Base-by-base conservation (phyloP, 2,888 invertebrate genomes). In the Drosophila lacicola region DNA sequence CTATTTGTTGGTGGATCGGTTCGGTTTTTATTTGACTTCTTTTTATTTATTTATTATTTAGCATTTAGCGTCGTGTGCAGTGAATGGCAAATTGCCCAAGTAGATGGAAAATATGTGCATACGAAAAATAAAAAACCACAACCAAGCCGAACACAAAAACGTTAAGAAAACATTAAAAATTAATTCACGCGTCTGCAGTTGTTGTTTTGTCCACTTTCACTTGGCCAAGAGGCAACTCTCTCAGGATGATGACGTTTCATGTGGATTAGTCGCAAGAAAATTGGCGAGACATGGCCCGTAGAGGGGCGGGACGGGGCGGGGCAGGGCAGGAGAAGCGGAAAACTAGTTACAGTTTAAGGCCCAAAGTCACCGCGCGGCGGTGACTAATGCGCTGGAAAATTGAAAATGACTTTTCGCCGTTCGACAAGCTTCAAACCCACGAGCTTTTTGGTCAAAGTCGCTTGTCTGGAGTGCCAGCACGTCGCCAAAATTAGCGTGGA, bases 381-480 rank as follows among this genome's bases (percentile, higher is more conserved):
- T 83, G 83, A 83, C 83, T 83, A 83, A 83, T 87, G 74, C 84
- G 66, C 74, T 73, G 83, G 84, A 83, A 83, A 83, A 83, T 87
- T 87, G 82, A 78, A 83, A 83, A 87, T 82, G 65, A 45, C 47
- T 76, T 69, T 64, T 13, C 34, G 65, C 61, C 57, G 57, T 67
- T 66, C 61, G 36, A 49, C 46, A 29, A 53, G 64, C 25, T 47
- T 64, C 56, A 46, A 50, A 34, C 69, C 56, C 55, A 74, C 78
- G 14, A 68, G 70, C 61, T 47, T 47, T 45, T 60, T 45, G 78
- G 78, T 74, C 75, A 80, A 80, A 70, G 58, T 61, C 70, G 42
- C 68, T 49, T 51, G 63, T 47, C 64, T 47, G 29, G 70, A 74
- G 66, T 81, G 64, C 57, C 69, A 57, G 87, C 83, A 86, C 81